Evolutionary conservation across 2,113 vertebrate species (phyloP).

Genomic region (Gyps fulvus): DNA sequence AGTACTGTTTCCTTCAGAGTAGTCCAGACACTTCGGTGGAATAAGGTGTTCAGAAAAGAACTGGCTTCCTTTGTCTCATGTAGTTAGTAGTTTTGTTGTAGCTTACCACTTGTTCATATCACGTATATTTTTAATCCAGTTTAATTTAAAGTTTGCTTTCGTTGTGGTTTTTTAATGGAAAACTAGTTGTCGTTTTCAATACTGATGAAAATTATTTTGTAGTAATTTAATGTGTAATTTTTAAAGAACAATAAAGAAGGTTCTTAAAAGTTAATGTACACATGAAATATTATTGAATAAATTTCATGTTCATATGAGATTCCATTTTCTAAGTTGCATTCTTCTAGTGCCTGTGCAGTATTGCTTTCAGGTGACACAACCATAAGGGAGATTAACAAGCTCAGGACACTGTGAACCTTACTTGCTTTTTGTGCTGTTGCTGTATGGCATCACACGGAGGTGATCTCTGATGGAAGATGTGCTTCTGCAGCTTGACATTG

Average conservation of each 20-base stretch:
- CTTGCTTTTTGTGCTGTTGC: neutral
- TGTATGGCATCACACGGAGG: neutral
- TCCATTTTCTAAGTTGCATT: neutral
- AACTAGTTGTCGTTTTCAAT: neutral
- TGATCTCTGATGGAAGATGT: neutral
- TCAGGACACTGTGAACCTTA: neutral
- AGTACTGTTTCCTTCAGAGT: neutral
- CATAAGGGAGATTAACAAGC: neutral
- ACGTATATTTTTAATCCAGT: neutral
- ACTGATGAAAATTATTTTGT: neutral
- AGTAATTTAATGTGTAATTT: neutral
- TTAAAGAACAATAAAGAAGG: neutral
- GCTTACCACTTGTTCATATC: neutral
- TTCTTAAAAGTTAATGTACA: neutral
- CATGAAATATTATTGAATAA: neutral
- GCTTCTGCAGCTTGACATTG: neutral
- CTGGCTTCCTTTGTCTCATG: neutral
- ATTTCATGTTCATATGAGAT: neutral
- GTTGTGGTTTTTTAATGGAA: neutral
- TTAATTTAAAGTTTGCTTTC: neutral
- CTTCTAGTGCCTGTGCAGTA: neutral
- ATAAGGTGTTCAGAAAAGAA: neutral
- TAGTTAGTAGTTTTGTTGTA: neutral
- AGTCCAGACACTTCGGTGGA: neutral
- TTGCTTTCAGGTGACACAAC: neutral